phyloP scores from a whole-genome alignment of 1,140 invertebrate genomes.

The Paramacrobiotus metropolitanus region DNA sequence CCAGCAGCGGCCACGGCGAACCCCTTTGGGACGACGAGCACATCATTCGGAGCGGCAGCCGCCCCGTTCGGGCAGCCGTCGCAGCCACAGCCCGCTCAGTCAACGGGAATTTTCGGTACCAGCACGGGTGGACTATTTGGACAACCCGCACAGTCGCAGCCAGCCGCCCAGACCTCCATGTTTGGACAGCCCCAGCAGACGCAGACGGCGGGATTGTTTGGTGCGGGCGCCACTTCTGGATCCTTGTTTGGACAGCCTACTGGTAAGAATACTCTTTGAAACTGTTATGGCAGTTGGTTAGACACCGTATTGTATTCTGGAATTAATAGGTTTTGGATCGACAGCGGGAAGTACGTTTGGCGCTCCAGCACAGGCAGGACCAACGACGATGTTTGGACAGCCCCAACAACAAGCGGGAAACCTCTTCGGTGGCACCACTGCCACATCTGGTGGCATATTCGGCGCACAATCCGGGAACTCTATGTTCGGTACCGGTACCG shows the following conservation, averaged over 20 bases:
- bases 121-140: constrained; percentile 15
- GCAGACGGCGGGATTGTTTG: constrained; percentile 31
- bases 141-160: constrained; percentile 13
- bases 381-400: too few relatives aligned
- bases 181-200: constrained; percentile 17
- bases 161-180: constrained; percentile 12
- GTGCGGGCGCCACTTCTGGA: constrained; percentile 28
- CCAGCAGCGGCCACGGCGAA: not conserved
- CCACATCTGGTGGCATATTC: constrained; percentile 12
- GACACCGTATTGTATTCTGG: too few relatives aligned
- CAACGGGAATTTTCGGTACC: constrained; percentile 14
- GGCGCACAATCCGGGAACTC: constrained; percentile 12
- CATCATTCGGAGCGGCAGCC: not conserved
- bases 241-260: constrained; percentile 18
- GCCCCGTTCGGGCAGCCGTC: constrained; percentile 8
- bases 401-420: too few relatives aligned
- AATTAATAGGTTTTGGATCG: constrained; percentile 14
- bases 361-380: too few relatives aligned
- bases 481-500: constrained; percentile 14
- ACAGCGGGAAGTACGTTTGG: too few relatives aligned
- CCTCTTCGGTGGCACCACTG: constrained; percentile 12
- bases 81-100: constrained; percentile 7
- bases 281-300: too few relatives aligned
- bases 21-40: not conserved
- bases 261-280: too few relatives aligned